These are phyloP conservation scores for Scaptomyza parva DNA, from an alignment of 2,888 invertebrate species.

Conservation along the genomic window DNA sequence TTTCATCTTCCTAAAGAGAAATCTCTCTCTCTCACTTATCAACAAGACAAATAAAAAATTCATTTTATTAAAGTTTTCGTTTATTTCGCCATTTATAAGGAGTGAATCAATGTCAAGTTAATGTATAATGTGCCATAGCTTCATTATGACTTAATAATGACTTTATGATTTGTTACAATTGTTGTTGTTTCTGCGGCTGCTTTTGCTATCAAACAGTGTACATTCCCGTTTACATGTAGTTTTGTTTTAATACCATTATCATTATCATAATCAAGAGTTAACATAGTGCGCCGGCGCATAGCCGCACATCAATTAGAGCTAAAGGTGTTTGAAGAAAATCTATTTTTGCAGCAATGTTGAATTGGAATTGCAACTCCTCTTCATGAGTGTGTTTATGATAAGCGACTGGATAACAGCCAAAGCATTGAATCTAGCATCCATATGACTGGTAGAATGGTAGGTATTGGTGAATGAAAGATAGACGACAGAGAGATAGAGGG, in stretches of 20 bases:
- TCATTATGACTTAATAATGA: constrained; percentile 22
- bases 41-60: not conserved
- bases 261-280: constrained; percentile 27
- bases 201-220: constrained; percentile 22
- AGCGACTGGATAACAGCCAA: constrained; percentile 8
- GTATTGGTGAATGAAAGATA: too few relatives aligned
- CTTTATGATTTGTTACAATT: constrained; percentile 19
- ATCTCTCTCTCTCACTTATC: too few relatives aligned
- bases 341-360: constrained; percentile 35
- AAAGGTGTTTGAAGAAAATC: constrained; percentile 20
- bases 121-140: constrained; percentile 14
- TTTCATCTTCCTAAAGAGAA: not conserved
- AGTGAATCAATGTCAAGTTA: constrained; percentile 31
- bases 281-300: too few relatives aligned
- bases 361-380: constrained; percentile 22
- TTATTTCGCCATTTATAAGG: constrained; percentile 48
- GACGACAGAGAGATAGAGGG: not conserved
- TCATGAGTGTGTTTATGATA: constrained; percentile 11
- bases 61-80: constrained; percentile 24
- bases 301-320: constrained; percentile 66
- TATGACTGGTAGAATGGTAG: not conserved
- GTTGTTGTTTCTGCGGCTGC: constrained; percentile 1
- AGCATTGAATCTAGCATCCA: constrained; percentile 13
- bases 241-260: constrained; percentile 35
- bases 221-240: constrained; percentile 9